phyloP scores from a whole-genome alignment of 2,797 vertebrate genomes.

The Sebastes variabilis region DNA sequence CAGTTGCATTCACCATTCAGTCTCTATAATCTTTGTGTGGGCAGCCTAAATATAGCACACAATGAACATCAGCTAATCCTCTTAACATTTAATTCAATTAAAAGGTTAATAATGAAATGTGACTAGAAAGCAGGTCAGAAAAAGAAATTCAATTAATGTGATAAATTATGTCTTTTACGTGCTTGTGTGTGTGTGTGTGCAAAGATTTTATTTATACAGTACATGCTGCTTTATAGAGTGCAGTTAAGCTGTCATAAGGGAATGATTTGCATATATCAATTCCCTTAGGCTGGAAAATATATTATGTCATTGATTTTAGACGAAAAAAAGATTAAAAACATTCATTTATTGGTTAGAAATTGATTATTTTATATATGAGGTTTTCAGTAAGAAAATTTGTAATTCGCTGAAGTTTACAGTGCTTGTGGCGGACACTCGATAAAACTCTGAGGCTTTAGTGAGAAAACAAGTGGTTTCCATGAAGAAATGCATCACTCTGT shows the following conservation, averaged over 20 bases:
- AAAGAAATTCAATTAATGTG: slow-evolving; percentile 21
- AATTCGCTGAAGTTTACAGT: background rate
- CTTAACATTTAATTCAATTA: slow-evolving; percentile 21
- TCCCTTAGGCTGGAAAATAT: background rate
- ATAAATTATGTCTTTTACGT: background rate
- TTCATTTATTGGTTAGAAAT: background rate
- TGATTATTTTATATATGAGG: background rate
- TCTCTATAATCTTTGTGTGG: background rate
- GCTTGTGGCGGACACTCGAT: slow-evolving; percentile 8
- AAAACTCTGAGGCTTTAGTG: background rate
- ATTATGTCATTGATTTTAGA: background rate
- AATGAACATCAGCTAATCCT: background rate
- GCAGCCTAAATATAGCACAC: background rate
- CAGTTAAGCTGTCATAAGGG: background rate
- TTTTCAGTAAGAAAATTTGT: background rate
- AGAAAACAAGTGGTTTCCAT: slow-evolving; percentile 18
- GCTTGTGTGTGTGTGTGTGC: background rate
- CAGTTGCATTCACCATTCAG: background rate
- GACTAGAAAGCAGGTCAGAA: slow-evolving; percentile 1
- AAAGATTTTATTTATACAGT: background rate
- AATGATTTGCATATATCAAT: background rate
- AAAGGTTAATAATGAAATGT: slow-evolving; percentile 1
- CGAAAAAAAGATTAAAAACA: background rate
- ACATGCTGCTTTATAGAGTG: background rate
- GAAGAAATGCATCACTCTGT: background rate